Base-by-base conservation (phyloP, 1,140 invertebrate species). In the Oryzaephilus surinamensis region DNA sequence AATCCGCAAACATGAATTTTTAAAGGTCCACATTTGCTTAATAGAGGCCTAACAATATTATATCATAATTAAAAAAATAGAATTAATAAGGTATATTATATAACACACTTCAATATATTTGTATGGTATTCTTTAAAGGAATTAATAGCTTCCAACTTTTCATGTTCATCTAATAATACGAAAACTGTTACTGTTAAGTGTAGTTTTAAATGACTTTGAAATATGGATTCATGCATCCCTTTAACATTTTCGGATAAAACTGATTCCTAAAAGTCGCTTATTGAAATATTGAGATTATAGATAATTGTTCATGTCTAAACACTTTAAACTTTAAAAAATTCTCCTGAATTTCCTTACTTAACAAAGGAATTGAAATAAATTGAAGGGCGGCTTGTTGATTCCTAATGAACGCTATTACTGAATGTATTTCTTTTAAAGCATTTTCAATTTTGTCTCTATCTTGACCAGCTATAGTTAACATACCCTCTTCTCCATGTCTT, bases 281-380 rank as follows among this genome's bases (percentile, higher is more conserved):
- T 11, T 11, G 16, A 24, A 27, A 18, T 10, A 29, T 7, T 17
- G 15, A 8, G n/a, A 32, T 18, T 16, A n/a, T 4, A 39, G 3
- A 24, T n/a, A 7, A 1, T 24, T 20, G 43, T 46, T 32, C 41
- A 13, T 35, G 23, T n/a, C 43, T 30, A 6, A 28, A 32, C 12
- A 72, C 71, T 63, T 76, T 71, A 55, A 84, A 84, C 28, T 65
- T 61, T 28, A 66, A 45, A 61, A 78, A 79, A 30, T 58, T 68
- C 15, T 68, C 55, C 26, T 71, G 62, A 38, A 88, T 68, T 12
- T 64, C 50, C 3, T 63, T 44, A 26, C 51, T 52, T 46, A 68
- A 76, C 17, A 82, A 50, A n/a, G 84, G 83, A 46, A 88, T 72
- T 11, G 80, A 85, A 21, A 85, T 56, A 57, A 91, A 89, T 64